Conservation (phyloP, 2,113 vertebrate species). For the Nicator chloris region DNA sequence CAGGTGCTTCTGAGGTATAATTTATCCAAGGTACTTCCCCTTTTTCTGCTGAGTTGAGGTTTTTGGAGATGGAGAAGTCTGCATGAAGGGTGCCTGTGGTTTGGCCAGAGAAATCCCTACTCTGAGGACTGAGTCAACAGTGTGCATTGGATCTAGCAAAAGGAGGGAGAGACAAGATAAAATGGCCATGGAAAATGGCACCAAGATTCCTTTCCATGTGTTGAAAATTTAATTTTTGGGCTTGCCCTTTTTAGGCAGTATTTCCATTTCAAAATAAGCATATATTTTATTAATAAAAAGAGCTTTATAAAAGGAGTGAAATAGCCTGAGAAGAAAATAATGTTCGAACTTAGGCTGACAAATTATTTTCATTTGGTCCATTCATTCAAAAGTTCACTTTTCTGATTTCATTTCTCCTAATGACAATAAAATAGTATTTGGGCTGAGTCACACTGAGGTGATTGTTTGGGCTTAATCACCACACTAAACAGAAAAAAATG, state of each 20-base stretch:
- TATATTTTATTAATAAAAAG: neutral
- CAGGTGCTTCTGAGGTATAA: neutral
- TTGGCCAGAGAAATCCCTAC: neutral
- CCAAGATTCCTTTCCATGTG: neutral
- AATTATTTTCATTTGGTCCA: neutral
- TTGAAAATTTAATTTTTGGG: neutral
- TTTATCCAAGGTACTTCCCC: neutral
- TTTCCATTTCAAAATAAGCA: neutral
- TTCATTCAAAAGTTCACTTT: neutral
- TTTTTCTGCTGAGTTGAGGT: neutral
- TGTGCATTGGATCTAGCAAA: neutral
- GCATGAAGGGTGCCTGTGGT: fast-evolving
- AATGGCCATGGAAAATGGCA: neutral
- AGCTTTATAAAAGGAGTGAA: neutral
- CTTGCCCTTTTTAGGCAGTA: neutral
- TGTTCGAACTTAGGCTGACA: neutral
- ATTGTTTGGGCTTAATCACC: neutral
- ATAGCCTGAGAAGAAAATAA: neutral
- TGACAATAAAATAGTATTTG: neutral
- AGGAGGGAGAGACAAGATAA: neutral
- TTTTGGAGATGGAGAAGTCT: neutral
- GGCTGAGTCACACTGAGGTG: neutral
- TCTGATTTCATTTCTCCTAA: neutral
- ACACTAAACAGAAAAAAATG: neutral
- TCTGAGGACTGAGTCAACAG: neutral